Evolutionary conservation across 2,797 vertebrate species (phyloP).

Genomic region (Peromyscus nudipes): DNA sequence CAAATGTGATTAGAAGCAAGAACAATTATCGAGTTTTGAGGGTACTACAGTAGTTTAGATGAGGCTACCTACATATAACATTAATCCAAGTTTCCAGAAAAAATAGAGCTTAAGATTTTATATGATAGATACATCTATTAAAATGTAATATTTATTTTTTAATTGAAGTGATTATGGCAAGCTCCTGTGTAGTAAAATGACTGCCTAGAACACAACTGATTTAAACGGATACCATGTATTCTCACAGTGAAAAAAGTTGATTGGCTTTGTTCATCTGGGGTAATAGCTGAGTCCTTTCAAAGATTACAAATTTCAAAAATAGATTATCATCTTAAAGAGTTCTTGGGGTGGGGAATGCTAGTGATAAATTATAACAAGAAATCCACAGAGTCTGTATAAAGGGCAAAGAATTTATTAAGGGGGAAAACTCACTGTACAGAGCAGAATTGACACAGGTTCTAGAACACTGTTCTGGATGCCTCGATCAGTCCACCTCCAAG

Average conservation of each 20-base stretch:
- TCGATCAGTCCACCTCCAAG: too few species aligned
- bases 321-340: constrained; percentile 62
- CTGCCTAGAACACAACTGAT: constrained; percentile 23
- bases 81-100: constrained; percentile 28
- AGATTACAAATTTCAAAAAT: constrained; percentile 66
- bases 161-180: background rate
- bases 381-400: too few species aligned
- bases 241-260: constrained; percentile 72
- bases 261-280: constrained; percentile 68
- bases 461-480: too few species aligned
- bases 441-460: too few species aligned
- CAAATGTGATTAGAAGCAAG: background rate
- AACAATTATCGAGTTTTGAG: background rate
- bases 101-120: background rate
- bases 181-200: constrained; percentile 34
- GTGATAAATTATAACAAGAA: constrained; percentile 52
- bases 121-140: background rate
- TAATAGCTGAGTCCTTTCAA: constrained; percentile 76
- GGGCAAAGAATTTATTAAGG: too few species aligned
- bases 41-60: rapidly evolving
- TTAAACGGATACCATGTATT: background rate
- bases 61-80: background rate
- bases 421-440: too few species aligned
- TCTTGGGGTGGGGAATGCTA: constrained; percentile 3
- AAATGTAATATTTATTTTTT: background rate